Conservation (phyloP, 2,888 invertebrate species). For the Sesia bembeciformis region DNA sequence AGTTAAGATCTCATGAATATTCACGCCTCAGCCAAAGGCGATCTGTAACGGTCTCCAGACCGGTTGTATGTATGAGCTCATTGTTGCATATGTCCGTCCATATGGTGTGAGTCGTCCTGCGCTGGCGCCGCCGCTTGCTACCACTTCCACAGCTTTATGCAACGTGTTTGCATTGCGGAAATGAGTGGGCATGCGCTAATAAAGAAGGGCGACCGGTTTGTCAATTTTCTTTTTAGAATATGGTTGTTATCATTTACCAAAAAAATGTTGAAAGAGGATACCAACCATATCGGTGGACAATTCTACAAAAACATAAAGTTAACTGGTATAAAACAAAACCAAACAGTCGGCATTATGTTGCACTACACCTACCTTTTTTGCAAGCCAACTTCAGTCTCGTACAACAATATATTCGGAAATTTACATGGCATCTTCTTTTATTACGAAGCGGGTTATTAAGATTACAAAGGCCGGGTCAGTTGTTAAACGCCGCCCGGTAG, state of each 20-base stretch:
- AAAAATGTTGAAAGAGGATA: too few species aligned
- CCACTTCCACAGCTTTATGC: constrained; percentile 7
- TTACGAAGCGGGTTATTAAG: constrained; percentile 39
- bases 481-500: constrained; percentile 48
- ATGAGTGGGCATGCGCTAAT: constrained; percentile 4
- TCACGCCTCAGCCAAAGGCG: constrained; percentile 47
- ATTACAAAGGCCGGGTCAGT: constrained; percentile 58
- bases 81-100: constrained; percentile 50
- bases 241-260: too few species aligned
- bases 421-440: constrained; percentile 25
- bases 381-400: background rate
- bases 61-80: constrained; percentile 54
- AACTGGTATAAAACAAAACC: too few species aligned
- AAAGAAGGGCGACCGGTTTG: constrained; percentile 7
- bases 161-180: background rate
- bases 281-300: too few species aligned
- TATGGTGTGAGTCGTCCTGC: constrained; percentile 24
- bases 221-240: constrained; percentile 4
- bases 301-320: too few species aligned
- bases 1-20: constrained; percentile 68
- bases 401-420: constrained; percentile 28
- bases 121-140: constrained; percentile 11
- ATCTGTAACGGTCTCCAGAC: constrained; percentile 69
- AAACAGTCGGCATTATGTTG: too few species aligned
- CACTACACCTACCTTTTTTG: too few species aligned